phyloP scores from a whole-genome alignment of 1,140 invertebrate genomes.

The Anastrepha obliqua region DNA sequence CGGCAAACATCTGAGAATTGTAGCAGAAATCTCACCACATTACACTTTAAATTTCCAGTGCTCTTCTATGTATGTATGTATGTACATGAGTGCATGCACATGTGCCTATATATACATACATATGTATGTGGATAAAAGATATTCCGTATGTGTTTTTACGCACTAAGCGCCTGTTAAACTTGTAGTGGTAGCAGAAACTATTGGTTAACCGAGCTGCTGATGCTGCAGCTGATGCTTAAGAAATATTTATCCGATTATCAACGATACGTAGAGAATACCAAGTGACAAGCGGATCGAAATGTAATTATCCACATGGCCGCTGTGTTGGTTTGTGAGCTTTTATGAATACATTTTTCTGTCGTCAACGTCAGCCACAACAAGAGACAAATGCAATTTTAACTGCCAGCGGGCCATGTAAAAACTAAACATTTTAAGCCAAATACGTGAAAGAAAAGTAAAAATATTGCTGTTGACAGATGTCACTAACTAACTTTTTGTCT shows the following conservation, averaged over 20 bases:
- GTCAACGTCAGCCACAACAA: not conserved
- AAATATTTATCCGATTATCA: slow-evolving; percentile 32
- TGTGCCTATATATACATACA: not conserved
- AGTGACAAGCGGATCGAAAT: not conserved
- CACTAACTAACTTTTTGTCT: not conserved
- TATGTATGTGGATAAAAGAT: not conserved
- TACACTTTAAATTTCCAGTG: not conserved
- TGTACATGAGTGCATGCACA: not conserved
- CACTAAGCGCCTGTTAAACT: slow-evolving; percentile 8
- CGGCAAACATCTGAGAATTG: not conserved
- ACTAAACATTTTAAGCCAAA: not conserved
- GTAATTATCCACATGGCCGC: not conserved
- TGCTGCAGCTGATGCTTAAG: not conserved
- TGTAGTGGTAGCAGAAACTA: not conserved
- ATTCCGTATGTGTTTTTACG: not conserved
- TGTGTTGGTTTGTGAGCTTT: not conserved
- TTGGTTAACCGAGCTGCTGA: not conserved
- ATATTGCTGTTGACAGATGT: slow-evolving; percentile 26
- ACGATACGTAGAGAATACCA: not conserved
- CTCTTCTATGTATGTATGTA: not conserved
- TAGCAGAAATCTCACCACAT: not conserved
- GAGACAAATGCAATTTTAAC: slow-evolving; percentile 48
- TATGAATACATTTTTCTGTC: not conserved
- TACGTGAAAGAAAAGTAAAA: not conserved
- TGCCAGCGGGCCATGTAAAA: slow-evolving; percentile 20